Evolutionary conservation across 2,888 invertebrate species (phyloP).

Genomic region (Saturnia pavonia): DNA sequence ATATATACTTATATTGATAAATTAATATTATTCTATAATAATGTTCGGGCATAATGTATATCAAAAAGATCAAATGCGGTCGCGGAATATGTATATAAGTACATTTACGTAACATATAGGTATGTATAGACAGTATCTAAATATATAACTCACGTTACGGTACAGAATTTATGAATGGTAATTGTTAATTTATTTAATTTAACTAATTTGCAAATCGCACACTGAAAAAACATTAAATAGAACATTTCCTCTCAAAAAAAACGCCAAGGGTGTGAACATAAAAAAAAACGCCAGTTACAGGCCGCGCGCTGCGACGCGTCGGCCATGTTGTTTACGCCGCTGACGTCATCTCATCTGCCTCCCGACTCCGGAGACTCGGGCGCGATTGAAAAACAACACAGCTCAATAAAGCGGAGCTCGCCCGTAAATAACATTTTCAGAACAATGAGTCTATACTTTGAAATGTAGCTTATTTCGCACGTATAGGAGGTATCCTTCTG

Average conservation of each 20-base stretch:
- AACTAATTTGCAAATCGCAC: background rate
- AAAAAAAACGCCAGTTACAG: background rate
- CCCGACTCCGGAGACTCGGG: constrained; percentile 19
- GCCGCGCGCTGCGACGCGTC: constrained; percentile 23
- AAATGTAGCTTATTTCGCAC: background rate
- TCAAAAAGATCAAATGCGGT: too few relatives aligned
- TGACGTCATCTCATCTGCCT: constrained; percentile 41
- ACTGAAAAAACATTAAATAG: background rate
- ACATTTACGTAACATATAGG: too few relatives aligned
- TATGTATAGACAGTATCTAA: too few relatives aligned
- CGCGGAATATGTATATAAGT: too few relatives aligned
- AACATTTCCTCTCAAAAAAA: background rate
- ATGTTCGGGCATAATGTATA: too few relatives aligned
- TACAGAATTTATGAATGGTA: too few relatives aligned
- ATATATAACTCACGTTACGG: too few relatives aligned
- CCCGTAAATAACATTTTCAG: constrained; percentile 3
- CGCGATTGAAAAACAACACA: constrained; percentile 49
- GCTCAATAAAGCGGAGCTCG: constrained; percentile 28
- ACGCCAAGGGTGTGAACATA: background rate
- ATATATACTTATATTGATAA: too few relatives aligned
- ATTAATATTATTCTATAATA: too few relatives aligned
- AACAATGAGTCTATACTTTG: background rate
- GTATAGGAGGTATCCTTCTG: background rate
- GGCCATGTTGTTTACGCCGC: constrained; percentile 43
- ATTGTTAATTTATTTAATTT: background rate